Evolutionary conservation across 2,113 vertebrate genomes (phyloP), one percentile per base, ranked within the genome.

Genomic region (Calyptomena viridis): DNA sequence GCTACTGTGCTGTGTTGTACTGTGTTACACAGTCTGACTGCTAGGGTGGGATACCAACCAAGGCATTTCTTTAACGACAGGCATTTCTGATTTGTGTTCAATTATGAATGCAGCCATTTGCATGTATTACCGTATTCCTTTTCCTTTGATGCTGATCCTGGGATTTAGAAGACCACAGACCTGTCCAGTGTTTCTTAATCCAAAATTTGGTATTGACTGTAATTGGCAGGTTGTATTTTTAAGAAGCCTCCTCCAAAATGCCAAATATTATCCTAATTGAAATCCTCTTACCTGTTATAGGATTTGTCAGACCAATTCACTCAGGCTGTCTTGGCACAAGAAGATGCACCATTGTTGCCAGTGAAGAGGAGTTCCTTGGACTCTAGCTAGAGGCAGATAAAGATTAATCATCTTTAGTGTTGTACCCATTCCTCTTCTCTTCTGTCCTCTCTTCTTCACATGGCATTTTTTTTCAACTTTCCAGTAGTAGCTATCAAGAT

Each of bases 171-270:
- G 63, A 93, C 42, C 44, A 71, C 37, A 92, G 88, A 68, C 24
- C 69, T 75, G 27, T 84, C 55, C 76, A 74, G 37, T 56, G 74
- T 92, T 96, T 89, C 87, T 89, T 92, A 94, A 94, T 90, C 68
- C 52, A 64, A 56, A 90, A 50, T 78, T 92, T 78, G 27, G n/a
- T 81, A 87, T 84, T 76, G 68, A 78, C 64, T 84, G 39, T 72
- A 50, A 77, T 67, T 94, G 94, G 30, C 64, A 88, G 52, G 75
- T 75, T 74, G 71, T 67, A 47, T 86, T 88, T 83, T 80, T 55
- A 77, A 93, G 79, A 90, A 88, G 31, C 35, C 47, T 90, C 7
- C 55, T 88, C 94, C 80, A 76, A 90, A 94, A 88, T 84, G 46
- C 84, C 46, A 35, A 62, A 50, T 86, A 12, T 92, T 62, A 86